Base-by-base conservation (phyloP, 2,888 invertebrate species). In the Spialia ferax region DNA sequence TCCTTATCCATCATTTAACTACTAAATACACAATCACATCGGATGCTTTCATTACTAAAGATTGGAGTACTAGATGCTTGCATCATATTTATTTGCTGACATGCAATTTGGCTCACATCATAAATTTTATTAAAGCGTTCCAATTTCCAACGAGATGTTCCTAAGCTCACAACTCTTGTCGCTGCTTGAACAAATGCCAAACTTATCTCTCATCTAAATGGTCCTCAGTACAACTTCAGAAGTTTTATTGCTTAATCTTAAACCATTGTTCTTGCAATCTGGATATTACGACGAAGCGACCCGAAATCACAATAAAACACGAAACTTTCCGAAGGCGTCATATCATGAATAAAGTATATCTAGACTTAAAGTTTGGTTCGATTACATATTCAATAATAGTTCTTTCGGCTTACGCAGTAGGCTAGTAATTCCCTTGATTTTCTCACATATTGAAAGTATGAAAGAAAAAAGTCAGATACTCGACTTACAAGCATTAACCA, bases 131-230 rank as follows among this genome's bases (percentile, higher is more conserved):
- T 23, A 45, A 65, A 38, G 3, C 50, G 23, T 65, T 45, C 64
- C 57, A 59, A 57, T 65, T 65, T 65, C 48, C 11, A 48, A 11
- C 10, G 48, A 48, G 23, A 48, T 45, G 23, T 32, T 22, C 22
- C n/a, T 35, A 32, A 56, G 54, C 20, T 56, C 54, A 54, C 38
- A 55, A 55, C 63, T 63, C 63, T 55, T 42, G 55, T 26, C 26
- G 42, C 55, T 63, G 29, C 48, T 61, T 57, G 65, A 65, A 65
- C 38, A 42, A 65, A 59, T 65, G 65, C 65, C 65, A 65, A 65
- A 65, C 52, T 65, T 65, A 65, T 65, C 65, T 65, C 22, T 59
- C 59, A 65, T 59, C 59, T 65, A 65, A 65, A 59, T 38, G 65
- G 35, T 65, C 59, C 38, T 65, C 48, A 20, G 48, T 48, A 48